Evolutionary conservation across 2,113 vertebrate genomes (phyloP).

Genomic region (Tetrao urogallus): DNA sequence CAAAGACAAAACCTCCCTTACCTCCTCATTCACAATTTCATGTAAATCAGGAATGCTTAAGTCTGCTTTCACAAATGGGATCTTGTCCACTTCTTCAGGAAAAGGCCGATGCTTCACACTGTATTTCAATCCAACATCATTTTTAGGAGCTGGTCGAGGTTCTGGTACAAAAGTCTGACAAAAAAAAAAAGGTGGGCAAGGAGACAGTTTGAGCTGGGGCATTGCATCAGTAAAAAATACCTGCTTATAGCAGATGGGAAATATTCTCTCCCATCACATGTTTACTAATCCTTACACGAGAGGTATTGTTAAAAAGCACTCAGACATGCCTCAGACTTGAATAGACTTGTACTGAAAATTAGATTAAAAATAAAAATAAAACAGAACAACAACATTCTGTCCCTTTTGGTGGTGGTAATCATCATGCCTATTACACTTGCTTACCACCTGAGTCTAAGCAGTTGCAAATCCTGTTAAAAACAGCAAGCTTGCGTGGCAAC

Average conservation of each 20-base stretch:
- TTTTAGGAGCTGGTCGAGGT: slow-evolving; percentile 88
- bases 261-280: background rate
- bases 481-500: background rate
- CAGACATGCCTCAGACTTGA: background rate
- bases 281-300: background rate
- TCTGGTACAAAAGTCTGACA: slow-evolving; percentile 92
- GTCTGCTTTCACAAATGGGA: slow-evolving; percentile 96
- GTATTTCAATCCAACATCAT: slow-evolving; percentile 89
- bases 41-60: slow-evolving; percentile 96
- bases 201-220: background rate
- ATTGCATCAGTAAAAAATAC: background rate
- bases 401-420: background rate
- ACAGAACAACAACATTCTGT: background rate
- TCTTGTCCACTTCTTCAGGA: slow-evolving; percentile 97
- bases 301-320: background rate
- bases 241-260: background rate
- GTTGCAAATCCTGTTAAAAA: background rate
- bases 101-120: slow-evolving; percentile 94
- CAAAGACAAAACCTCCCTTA: slow-evolving; percentile 69
- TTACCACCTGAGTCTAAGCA: background rate
- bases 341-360: background rate
- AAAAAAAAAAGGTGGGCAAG: background rate
- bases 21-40: slow-evolving; percentile 94
- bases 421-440: background rate
- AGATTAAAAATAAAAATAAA: background rate